Base-by-base conservation (phyloP, 2,888 invertebrate species). In the Chouioia cunea region DNA sequence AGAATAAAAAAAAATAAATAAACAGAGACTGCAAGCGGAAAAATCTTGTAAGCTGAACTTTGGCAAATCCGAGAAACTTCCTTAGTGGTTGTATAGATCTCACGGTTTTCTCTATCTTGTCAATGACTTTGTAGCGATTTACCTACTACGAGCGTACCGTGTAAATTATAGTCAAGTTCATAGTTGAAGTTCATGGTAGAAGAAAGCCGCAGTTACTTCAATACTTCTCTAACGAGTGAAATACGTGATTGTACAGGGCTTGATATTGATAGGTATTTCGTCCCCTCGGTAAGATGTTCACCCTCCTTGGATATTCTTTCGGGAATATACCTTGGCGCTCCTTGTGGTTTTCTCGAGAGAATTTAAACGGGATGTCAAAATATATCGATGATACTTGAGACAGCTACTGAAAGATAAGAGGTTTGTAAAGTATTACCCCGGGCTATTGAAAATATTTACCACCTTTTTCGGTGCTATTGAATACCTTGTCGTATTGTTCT, bases 351-450 rank as follows among this genome's bases (percentile, higher is more conserved):
- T 12, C 53, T 62, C 50, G 65, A 60, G 59, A 71, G 70, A 77
- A 75, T 76, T 77, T 74, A 70, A 77, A 77, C 73, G 73, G 73
- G 76, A 74, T 76, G 78, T 65, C 76, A 73, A 77, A 74, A 77
- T 75, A 73, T 76, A 79, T 81, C 79, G 78, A 81, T 79, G 79
- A 73, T 78, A 77, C 80, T 80, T 73, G 77, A 77, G 71, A 69
- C 70, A 68, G 62, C 73, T 20, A 70, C 70, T 66, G 70, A 63
- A 73, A 66, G 71, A 69, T 62, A 70, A 73, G 71, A 73, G 75
- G 76, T 80, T 79, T 76, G 76, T 77, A 74, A 77, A 79, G 77
- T 79, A 78, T 77, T 14, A 43, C 64, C 64, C 15, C 64, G 23
- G 60, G 75, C 70, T 75, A 78, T 78, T 77, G 77, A 76, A 76